Base-by-base conservation (phyloP, 2,113 vertebrate genomes). In the Eulemur macaco region DNA sequence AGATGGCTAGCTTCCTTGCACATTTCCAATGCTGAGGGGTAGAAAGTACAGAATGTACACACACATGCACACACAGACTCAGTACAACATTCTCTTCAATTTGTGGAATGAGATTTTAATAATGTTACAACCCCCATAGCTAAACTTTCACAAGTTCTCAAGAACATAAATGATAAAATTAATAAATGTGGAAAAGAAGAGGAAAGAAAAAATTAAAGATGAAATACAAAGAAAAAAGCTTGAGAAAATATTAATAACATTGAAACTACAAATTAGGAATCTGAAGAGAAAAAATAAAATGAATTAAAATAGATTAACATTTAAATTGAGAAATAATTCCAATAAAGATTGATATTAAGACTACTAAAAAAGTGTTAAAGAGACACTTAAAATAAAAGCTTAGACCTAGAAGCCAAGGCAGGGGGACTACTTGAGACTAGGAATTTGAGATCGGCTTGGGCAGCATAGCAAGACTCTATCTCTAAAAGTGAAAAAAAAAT, bases 161-260 rank as follows among this genome's bases (percentile, higher is more conserved):
- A 45, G 27, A 90, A 86, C 6, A 74, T 1, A 91, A 50, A 52
- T 83, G 71, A 82, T 83, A 90, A 92, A 93, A 78, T 93, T 91
- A 87, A 50, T 66, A 85, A 73, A 78, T 52, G 45, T 69, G 27
- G 25, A 76, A 86, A 76, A 89, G 15, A 86, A 34, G 27, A 90
- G 18, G 69, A 58, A 89, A 58, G 25, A n/a, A 56, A 68, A 92
- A 42, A 34, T 73, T 56, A 66, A 83, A 90, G 2, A 47, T 25
- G 47, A 58, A 81, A 42, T 14, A 23, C 1, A 82, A 42, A 15
- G 54, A 27, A 68, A 50, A 31, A 34, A 52, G 2, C 29, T 77
- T n/a, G 54, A 45, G 81, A 60, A 64, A 91, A 86, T 58, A 56
- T 86, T 63, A n/a, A n/a, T 60, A 52, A 20, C 20, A 54, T 64